Base-by-base conservation (phyloP, 2,888 invertebrate genomes). In the Anthophora plumipes region DNA sequence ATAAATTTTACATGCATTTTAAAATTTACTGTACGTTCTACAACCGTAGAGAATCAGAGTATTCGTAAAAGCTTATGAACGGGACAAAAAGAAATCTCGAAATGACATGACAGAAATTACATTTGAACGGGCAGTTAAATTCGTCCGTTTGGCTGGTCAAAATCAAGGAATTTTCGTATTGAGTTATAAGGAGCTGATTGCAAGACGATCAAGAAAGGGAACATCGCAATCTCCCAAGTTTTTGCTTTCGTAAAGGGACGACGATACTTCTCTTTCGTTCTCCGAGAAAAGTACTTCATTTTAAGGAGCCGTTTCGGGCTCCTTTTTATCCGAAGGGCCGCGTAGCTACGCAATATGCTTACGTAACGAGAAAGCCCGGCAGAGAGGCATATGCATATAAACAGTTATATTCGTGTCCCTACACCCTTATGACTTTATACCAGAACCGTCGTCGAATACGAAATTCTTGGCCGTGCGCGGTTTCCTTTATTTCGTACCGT, bases 351-450 rank as follows among this genome's bases (percentile, higher is more conserved):
- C 86, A 89, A 88, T 87, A 87, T 88, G 88, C 85, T 86, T 85
- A 89, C 85, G 80, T 87, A 88, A 89, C 87, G 85, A 84, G 89
- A 79, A 72, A 79, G 59, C 69, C 55, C 43, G 77, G 75, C 78
- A 20, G 46, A 20, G 46, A 76, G 72, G 74, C 77, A 86, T 88
- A 87, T 90, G 89, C 87, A 88, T 89, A 89, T 90, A 91, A 90
- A 91, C 91, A 90, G 91, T 90, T 90, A 90, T 91, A 90, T 89
- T 88, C 88, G 81, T 88, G 88, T 88, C 86, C 85, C 85, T 69
- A 88, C 85, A 89, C 88, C 88, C 89, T 90, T 87, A 89, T 90
- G 89, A 90, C 91, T 91, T 91, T 92, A 91, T 89, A 88, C 89
- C 84, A 83, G 77, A 82, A 90, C 89, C 85, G 83, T 76, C 79